Conservation (phyloP, 2,797 vertebrate species). For the Galaxias olidus region DNA sequence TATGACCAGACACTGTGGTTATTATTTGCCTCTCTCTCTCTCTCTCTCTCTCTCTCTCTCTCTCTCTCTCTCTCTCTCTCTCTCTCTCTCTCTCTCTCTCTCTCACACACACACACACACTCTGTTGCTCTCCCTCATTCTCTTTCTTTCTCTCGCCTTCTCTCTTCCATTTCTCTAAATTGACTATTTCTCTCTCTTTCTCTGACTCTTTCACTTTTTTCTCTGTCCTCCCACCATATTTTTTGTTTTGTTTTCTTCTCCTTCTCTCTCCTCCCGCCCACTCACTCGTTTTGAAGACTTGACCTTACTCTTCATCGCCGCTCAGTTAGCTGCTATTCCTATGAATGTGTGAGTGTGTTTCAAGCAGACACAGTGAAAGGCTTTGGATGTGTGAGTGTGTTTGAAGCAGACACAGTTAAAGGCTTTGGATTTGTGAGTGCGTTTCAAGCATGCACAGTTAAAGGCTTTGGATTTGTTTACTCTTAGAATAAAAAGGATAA, state of each 20-base stretch:
- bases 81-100: background rate
- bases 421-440: no score
- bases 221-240: background rate
- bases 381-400: no score
- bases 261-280: slow-evolving; percentile 16
- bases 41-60: background rate
- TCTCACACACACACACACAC: background rate
- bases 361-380: no score
- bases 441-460: no score
- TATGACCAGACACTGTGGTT: background rate
- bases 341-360: no score
- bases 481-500: no score
- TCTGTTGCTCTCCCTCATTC: background rate
- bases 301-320: no score
- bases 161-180: no score
- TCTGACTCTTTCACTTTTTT: slow-evolving; percentile 1
- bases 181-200: background rate
- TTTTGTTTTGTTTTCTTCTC: background rate
- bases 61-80: background rate
- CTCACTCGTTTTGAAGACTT: no score
- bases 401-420: no score
- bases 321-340: no score
- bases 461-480: no score
- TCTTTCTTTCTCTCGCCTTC: background rate
- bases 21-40: background rate